Percentiles rank a stretch among this genome's conserved stretches.
phyloP scores from a whole-genome alignment of 2,113 vertebrate species.

The Isichthys henryi region DNA sequence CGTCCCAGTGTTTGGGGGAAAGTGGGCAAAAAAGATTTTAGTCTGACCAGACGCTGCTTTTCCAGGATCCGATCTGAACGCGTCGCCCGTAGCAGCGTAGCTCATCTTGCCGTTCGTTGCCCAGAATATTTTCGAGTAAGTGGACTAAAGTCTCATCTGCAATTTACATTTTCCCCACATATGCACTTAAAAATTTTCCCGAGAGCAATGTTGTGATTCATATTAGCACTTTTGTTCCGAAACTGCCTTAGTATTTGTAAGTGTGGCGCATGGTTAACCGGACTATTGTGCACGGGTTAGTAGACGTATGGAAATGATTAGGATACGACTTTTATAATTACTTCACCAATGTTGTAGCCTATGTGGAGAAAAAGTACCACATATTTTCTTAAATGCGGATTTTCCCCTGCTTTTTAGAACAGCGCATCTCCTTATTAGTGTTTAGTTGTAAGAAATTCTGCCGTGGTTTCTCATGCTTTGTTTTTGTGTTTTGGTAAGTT shows the following conservation, averaged over 20 bases:
- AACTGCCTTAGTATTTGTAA: not conserved
- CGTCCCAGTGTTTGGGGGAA: conserved; percentile 52
- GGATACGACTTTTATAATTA: not conserved
- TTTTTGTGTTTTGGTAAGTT: not conserved
- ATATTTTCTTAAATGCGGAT: not conserved
- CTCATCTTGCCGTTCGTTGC: not conserved
- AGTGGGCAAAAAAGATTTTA: conserved; percentile 28
- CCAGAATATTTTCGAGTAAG: conserved; percentile 11
- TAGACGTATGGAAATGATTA: conserved; percentile 11
- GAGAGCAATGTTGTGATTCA: not conserved
- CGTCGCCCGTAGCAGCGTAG: not conserved
- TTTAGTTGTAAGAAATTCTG: not conserved
- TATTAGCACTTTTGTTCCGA: not conserved
- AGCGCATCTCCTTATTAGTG: not conserved
- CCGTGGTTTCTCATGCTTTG: not conserved
- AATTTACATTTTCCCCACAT: not conserved
- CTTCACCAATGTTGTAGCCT: not conserved
- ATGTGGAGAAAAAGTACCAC: not conserved
- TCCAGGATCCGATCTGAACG: not conserved
- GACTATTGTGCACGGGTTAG: not conserved
- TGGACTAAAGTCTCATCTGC: not conserved
- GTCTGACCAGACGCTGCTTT: not conserved
- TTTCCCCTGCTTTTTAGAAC: not conserved
- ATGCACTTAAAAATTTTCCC: not conserved
- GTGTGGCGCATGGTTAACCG: not conserved